Conservation (phyloP, 2,113 vertebrate genomes). For the Microcebus murinus region DNA sequence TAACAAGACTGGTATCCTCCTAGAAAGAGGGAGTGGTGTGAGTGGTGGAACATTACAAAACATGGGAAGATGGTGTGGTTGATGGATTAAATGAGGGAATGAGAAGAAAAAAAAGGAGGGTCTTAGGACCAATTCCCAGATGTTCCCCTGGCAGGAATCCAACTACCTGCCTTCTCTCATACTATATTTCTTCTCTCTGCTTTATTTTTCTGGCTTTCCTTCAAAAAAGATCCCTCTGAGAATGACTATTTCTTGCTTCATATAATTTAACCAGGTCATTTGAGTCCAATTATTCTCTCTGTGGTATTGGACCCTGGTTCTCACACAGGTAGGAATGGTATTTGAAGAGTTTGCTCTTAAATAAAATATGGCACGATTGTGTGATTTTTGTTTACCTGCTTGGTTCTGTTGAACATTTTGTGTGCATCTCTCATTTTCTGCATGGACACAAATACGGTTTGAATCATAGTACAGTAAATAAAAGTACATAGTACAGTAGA, state of each 20-base stretch:
- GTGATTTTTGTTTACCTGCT: background rate
- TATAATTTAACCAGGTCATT: background rate
- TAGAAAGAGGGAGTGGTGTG: background rate
- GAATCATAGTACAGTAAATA: background rate
- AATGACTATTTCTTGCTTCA: background rate
- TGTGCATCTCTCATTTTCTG: background rate
- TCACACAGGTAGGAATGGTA: background rate
- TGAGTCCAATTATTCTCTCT: background rate
- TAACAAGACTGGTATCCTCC: background rate
- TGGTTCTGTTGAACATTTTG: background rate
- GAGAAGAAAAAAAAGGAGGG: background rate
- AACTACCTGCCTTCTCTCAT: background rate
- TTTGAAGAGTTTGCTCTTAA: background rate
- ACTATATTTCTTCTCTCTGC: background rate
- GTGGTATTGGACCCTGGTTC: background rate
- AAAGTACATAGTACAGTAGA: background rate
- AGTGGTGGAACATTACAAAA: background rate
- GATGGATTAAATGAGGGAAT: background rate
- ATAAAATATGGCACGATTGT: background rate
- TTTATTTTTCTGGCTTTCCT: background rate
- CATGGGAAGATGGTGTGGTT: background rate
- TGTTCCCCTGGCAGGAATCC: background rate
- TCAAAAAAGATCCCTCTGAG: background rate
- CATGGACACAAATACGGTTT: conserved; percentile 1
- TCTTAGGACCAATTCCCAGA: background rate